Evolutionary conservation across 2,888 invertebrate genomes (phyloP), one percentile per base, ranked within the genome.

Genomic region (Endotricha flammealis): DNA sequence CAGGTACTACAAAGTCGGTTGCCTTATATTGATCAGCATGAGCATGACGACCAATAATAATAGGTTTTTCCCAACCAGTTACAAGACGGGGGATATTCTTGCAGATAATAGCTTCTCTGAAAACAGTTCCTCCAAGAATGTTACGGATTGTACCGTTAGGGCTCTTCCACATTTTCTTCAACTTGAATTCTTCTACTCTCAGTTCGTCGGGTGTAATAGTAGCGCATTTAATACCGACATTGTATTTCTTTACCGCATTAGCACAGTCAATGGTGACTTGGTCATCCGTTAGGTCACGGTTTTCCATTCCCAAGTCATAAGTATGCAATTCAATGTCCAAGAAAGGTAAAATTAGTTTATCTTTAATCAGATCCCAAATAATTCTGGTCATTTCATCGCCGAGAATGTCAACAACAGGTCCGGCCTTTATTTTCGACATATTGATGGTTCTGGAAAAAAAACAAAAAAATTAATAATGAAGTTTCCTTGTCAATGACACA

Each of bases 151-250:
- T 95, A 33, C 95, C 95, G 64, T 95, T 95, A 0, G 95, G 95
- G 32, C 94, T 95, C 71, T 94, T 95, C 95, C 95, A 95, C 95
- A 95, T 95, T 71, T 95, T 89, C 67, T 95, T 94, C 50, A 95
- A 72, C 1, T 94, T 93, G 66, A 95, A 95, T 74, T 95, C 95
- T 78, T 95, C 94, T 0, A 99, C 97, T 68, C 99, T 90, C 22
- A 95, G 94, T 76, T 99, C 99, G 75, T 99, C 99, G 1, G 99
- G 98, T 0, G 99, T 99, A 48, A 99, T 99, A 2, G 99, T 96
- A 12, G 99, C 99, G 85, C 99, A 99, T 79, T 99, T 99, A 50
- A 99, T 96, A 25, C 99, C 99, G 32, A 99, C 99, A 79, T 97
- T 98, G 88, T 97, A 98, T 70, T 96, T 96, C 73, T 96, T 95